Evolutionary conservation across 92 coral and sea anemone genomes (phyloP).

Genomic region (Umimayanthus kanabou): DNA sequence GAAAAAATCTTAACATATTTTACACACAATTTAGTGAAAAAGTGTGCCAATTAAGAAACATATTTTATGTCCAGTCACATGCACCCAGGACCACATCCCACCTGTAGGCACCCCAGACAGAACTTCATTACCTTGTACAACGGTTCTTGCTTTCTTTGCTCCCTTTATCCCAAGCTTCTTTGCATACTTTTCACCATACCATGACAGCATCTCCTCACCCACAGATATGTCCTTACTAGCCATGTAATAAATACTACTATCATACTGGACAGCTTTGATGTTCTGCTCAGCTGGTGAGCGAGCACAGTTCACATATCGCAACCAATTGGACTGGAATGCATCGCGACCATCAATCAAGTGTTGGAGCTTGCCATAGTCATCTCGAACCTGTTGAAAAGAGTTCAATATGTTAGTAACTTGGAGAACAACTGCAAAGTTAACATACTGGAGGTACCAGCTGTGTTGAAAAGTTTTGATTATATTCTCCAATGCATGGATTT

Average conservation of each 20-base stretch:
- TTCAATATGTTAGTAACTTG: not conserved
- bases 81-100: not conserved
- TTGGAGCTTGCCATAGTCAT: constrained; percentile 84
- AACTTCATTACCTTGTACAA: constrained; percentile 23
- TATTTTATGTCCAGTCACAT: no score
- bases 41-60: no score
- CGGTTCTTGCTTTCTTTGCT: constrained; percentile 40
- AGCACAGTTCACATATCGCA: constrained; percentile 85
- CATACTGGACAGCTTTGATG: constrained; percentile 90
- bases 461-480: no score
- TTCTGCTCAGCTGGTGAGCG: constrained; percentile 73
- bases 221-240: constrained; percentile 75
- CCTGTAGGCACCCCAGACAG: not conserved
- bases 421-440: not conserved
- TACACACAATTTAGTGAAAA: no score
- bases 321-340: constrained; percentile 95
- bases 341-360: constrained; percentile 88
- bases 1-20: no score
- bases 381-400: constrained; percentile 60
- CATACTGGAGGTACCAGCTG: no score
- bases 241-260: constrained; percentile 91
- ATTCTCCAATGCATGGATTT: no score
- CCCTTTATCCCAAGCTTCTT: constrained; percentile 69
- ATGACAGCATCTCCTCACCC: constrained; percentile 85
- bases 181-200: constrained; percentile 80